A percentile compares a stretch with the other conserved stretches of the same genome.
These are phyloP conservation scores for Athalia rosae DNA, from an alignment of 2,888 invertebrate species.

Conservation along the genomic window DNA sequence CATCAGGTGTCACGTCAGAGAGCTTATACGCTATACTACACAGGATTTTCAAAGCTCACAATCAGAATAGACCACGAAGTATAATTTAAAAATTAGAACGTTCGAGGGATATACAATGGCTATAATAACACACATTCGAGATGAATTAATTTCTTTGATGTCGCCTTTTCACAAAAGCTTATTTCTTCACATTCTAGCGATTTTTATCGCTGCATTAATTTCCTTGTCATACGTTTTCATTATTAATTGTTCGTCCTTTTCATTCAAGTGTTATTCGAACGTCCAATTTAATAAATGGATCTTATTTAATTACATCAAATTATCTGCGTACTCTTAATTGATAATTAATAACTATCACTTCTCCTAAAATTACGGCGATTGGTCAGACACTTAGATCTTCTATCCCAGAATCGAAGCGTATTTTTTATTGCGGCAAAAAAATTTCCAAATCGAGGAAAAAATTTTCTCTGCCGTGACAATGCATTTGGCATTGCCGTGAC, in stretches of 20 bases:
- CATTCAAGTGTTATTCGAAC: not conserved
- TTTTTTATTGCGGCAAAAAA: not conserved
- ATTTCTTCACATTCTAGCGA: not conserved
- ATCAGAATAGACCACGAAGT: constrained; percentile 13
- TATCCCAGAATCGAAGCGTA: not conserved
- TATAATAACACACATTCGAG: not conserved
- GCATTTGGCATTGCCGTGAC: constrained; percentile 70
- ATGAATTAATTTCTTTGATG: constrained; percentile 42
- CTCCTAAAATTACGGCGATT: no score
- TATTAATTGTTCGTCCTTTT: constrained; percentile 15
- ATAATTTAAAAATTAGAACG: constrained; percentile 40
- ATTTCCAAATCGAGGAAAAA: constrained; percentile 51
- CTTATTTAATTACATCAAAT: no score
- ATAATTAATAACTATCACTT: no score
- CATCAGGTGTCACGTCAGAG: constrained; percentile 5
- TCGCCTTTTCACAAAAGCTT: constrained; percentile 23
- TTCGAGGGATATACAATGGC: not conserved
- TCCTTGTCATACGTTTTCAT: not conserved
- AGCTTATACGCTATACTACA: constrained; percentile 2
- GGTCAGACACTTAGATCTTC: not conserved
- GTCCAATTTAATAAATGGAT: not conserved
- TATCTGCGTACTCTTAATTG: no score
- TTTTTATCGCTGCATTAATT: constrained; percentile 8
- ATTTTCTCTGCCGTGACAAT: constrained; percentile 59
- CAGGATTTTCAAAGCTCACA: not conserved